A percentile compares a stretch with the other conserved stretches of the same genome.
Conservation (phyloP, 1,140 invertebrate genomes). For the Liolophura sinensis region DNA sequence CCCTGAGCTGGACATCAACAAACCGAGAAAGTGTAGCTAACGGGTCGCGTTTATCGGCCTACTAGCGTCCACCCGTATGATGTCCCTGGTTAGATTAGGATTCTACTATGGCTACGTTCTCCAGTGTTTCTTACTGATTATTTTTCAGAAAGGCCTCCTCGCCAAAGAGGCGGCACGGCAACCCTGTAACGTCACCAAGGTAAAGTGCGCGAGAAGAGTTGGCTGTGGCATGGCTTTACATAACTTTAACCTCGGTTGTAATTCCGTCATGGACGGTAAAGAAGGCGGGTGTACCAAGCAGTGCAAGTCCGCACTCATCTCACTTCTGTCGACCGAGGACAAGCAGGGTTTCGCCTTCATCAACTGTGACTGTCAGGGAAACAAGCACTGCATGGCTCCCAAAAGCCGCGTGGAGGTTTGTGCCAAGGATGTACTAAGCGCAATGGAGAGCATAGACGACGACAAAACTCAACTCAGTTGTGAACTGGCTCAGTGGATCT, state of each 20-base stretch:
- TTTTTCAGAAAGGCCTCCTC: too few relatives aligned
- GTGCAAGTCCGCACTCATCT: constrained; percentile 42
- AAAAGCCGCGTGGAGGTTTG: constrained; percentile 39
- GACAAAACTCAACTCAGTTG: constrained; percentile 30
- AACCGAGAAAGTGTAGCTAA: too few relatives aligned
- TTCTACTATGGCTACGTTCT: too few relatives aligned
- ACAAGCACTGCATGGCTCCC: constrained; percentile 25
- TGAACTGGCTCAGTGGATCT: constrained; percentile 39
- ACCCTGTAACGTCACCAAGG: constrained; percentile 1
- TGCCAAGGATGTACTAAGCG: constrained; percentile 27
- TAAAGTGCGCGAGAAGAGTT: constrained; percentile 20
- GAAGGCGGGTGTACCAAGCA: constrained; percentile 24
- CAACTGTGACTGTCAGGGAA: constrained; percentile 41
- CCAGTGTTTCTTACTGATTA: too few relatives aligned
- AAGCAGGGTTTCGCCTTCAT: constrained; percentile 38
- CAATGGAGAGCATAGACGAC: constrained; percentile 28
- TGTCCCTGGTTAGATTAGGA: too few relatives aligned
- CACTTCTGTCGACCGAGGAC: constrained; percentile 40
- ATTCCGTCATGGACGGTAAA: constrained; percentile 19
- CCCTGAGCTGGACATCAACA: too few relatives aligned
- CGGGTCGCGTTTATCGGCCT: too few relatives aligned
- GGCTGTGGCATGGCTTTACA: constrained; percentile 41
- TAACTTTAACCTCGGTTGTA: constrained; percentile 34
- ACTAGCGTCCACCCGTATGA: too few relatives aligned
- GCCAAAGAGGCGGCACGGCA: too few relatives aligned